phyloP scores from a whole-genome alignment of 37 sponge, comb jelly and placozoan genomes.

The Dysidea cf. avara region DNA sequence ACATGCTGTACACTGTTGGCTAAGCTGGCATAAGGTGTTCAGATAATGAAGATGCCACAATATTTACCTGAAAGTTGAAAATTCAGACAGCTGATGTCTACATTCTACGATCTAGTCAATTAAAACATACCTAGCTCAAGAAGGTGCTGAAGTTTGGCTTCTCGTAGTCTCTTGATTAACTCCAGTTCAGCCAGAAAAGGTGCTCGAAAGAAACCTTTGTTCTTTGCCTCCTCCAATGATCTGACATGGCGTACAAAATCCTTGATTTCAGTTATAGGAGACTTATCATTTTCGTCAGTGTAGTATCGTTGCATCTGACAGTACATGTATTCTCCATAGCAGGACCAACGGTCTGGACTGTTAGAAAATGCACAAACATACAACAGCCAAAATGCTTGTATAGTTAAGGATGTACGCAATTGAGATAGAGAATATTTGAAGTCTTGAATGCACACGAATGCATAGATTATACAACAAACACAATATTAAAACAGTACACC shows the following conservation, averaged over 20 bases:
- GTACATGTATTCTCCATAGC: conserved; percentile 35
- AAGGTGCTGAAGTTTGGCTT: conserved; percentile 24
- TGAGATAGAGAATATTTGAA: too few species aligned
- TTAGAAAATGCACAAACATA: too few species aligned
- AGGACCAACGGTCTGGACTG: conserved; percentile 70
- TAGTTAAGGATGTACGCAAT: not conserved
- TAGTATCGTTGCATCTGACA: conserved; percentile 32
- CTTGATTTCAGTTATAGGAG: conserved; percentile 38
- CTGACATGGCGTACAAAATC: conserved; percentile 35
- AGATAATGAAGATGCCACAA: too few species aligned
- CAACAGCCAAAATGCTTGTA: not conserved
- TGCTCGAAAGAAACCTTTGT: conserved; percentile 35
- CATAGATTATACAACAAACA: not conserved
- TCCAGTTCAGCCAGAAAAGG: conserved; percentile 83
- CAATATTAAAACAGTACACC: too few species aligned
- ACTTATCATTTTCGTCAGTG: too few species aligned
- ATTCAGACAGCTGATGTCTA: not conserved
- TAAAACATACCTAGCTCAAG: conserved; percentile 1
- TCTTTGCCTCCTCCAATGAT: conserved; percentile 18
- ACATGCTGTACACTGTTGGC: too few species aligned
- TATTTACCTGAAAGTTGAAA: conserved; percentile 22
- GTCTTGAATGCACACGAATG: too few species aligned
- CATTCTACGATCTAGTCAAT: not conserved
- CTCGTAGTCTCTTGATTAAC: conserved; percentile 47
- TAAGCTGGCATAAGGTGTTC: too few species aligned